Percentiles rank a stretch among this genome's conserved stretches.
phyloP scores from a whole-genome alignment of 92 coral and sea anemone species.

The Epizoanthus stellaris region DNA sequence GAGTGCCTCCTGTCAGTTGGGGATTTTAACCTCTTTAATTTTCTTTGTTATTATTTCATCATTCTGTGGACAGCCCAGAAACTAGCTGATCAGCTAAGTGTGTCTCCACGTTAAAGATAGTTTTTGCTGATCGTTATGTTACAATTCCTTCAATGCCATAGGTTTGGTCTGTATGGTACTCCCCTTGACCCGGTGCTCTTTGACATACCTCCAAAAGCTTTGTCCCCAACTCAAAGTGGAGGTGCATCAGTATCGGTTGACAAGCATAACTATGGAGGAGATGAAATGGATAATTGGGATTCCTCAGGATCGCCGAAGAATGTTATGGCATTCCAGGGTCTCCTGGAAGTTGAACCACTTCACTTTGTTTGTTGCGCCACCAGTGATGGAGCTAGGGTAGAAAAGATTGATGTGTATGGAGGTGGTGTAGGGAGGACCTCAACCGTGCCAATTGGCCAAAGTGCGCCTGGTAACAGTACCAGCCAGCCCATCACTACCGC shows the following conservation, averaged over 20 bases:
- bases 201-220: constrained; percentile 72
- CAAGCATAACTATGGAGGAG: constrained; percentile 33
- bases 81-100: too few relatives aligned
- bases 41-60: too few relatives aligned
- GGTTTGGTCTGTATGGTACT: constrained; percentile 93
- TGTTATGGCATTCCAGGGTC: constrained; percentile 76
- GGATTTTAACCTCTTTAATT: too few relatives aligned
- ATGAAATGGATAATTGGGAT: constrained; percentile 57
- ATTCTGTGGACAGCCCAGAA: too few relatives aligned
- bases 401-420: constrained; percentile 46
- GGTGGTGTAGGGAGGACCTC: constrained; percentile 18
- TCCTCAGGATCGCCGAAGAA: constrained; percentile 25
- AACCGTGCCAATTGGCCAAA: constrained; percentile 2
- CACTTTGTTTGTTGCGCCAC: constrained; percentile 92
- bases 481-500: constrained; percentile 45
- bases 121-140: too few relatives aligned
- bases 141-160: constrained; percentile 1
- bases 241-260: constrained; percentile 19
- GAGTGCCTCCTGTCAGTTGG: too few relatives aligned
- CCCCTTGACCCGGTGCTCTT: constrained; percentile 96
- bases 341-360: constrained; percentile 93
- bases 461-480: constrained; percentile 18
- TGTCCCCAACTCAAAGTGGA: constrained; percentile 40
- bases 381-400: constrained; percentile 97
- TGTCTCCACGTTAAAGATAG: too few relatives aligned